These are phyloP conservation scores for Diplazon laetatorius DNA, from an alignment of 2,888 invertebrate species.

Conservation along the genomic window DNA sequence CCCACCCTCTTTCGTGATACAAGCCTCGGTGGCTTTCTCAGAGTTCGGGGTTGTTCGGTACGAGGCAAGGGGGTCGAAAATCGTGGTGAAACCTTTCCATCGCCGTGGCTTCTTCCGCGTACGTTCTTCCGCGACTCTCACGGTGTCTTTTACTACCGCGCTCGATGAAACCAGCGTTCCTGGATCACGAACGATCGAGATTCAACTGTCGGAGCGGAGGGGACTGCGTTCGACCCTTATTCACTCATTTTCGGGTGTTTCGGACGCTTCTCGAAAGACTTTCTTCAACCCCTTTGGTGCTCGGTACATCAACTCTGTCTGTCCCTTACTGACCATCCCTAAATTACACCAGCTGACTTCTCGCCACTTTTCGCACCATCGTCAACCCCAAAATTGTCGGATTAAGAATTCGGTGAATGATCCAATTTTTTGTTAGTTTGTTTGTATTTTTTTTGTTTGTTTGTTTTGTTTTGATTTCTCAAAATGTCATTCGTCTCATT, in stretches of 20 bases:
- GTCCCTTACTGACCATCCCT: background rate
- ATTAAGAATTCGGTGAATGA: background rate
- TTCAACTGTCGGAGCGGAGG: slow-evolving; percentile 57
- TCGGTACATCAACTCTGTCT: slow-evolving; percentile 9
- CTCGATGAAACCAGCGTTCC: slow-evolving; percentile 20
- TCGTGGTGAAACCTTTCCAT: slow-evolving; percentile 40
- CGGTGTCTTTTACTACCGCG: slow-evolving; percentile 41
- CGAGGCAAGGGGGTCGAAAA: slow-evolving; percentile 47
- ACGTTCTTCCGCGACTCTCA: slow-evolving; percentile 61
- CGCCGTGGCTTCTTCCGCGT: slow-evolving; percentile 64
- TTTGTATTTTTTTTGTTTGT: no score
- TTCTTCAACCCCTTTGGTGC: slow-evolving; percentile 69
- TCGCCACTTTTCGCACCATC: background rate
- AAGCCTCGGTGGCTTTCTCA: slow-evolving; percentile 57
- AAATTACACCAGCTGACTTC: background rate
- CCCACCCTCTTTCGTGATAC: slow-evolving; percentile 68
- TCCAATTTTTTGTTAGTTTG: background rate
- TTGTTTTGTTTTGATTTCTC: background rate
- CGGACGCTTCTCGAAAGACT: slow-evolving; percentile 61
- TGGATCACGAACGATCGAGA: slow-evolving; percentile 65
- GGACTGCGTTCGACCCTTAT: slow-evolving; percentile 69
- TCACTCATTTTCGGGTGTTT: slow-evolving; percentile 63
- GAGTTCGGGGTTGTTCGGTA: slow-evolving; percentile 45
- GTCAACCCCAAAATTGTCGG: background rate
- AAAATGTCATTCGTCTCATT: no score